Evolutionary conservation across 1,140 invertebrate genomes (phyloP).

Genomic region (Drosophila oshimai): DNA sequence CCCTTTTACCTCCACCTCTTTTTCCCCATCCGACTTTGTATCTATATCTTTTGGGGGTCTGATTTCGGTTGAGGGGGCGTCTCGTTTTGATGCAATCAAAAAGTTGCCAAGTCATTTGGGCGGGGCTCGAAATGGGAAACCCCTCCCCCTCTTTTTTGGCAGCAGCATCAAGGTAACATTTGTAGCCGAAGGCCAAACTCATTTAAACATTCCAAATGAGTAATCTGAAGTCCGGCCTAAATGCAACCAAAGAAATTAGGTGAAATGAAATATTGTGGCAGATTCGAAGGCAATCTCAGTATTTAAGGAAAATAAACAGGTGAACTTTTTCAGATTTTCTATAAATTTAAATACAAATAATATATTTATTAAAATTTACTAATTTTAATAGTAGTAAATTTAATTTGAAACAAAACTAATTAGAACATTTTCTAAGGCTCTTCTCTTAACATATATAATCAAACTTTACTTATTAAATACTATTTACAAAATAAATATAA

Average conservation of each 20-base stretch:
- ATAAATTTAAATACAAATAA: too few species aligned
- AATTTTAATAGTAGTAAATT: too few species aligned
- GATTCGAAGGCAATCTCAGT: too few species aligned
- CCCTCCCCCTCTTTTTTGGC: conserved; percentile 45
- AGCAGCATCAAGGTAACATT: conserved; percentile 42
- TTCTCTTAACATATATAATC: too few species aligned
- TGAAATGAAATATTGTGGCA: not conserved
- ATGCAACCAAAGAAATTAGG: not conserved
- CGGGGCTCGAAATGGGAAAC: not conserved
- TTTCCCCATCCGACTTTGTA: not conserved
- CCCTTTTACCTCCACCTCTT: too few species aligned
- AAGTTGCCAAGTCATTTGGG: conserved; percentile 47
- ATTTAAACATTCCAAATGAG: conserved; percentile 50
- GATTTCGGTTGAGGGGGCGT: conserved; percentile 10
- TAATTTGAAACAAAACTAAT: too few species aligned
- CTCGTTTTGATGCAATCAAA: conserved; percentile 58
- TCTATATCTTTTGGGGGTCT: not conserved
- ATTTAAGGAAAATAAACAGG: not conserved
- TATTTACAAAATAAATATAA: too few species aligned
- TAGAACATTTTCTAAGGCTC: too few species aligned
- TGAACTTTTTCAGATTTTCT: too few species aligned
- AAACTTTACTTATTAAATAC: too few species aligned
- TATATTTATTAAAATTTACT: too few species aligned
- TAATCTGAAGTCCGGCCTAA: conserved; percentile 7
- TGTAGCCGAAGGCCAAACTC: conserved; percentile 40